Percentiles rank a stretch among this genome's conserved stretches.
These are phyloP conservation scores for Thamnophis elegans DNA, from an alignment of 2,797 vertebrate genomes.

Conservation along the genomic window DNA sequence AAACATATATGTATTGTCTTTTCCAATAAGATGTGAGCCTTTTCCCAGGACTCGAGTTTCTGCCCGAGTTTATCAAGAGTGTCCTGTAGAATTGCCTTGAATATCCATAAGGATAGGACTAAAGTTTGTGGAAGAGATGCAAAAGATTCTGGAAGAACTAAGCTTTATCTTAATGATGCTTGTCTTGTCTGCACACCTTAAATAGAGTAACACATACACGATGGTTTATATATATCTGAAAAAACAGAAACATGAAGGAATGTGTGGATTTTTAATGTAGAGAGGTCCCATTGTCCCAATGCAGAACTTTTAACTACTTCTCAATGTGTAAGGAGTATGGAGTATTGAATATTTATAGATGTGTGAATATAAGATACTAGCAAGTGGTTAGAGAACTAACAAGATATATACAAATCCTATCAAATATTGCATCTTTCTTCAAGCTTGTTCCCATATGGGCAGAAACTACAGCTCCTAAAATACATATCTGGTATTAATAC, in stretches of 20 bases:
- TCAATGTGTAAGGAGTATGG: background rate
- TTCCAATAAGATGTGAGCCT: background rate
- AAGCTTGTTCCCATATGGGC: background rate
- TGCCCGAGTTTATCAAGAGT: background rate
- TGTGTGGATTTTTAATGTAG: too few species aligned
- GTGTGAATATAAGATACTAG: background rate
- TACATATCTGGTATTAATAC: background rate
- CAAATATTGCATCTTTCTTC: background rate
- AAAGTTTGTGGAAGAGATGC: background rate
- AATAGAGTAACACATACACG: background rate
- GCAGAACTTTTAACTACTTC: background rate
- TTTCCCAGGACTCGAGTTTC: background rate
- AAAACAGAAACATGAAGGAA: background rate
- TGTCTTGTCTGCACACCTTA: background rate
- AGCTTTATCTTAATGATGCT: background rate
- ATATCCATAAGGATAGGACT: background rate
- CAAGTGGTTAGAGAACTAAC: background rate
- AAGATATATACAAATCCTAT: background rate
- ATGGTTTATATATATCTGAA: background rate
- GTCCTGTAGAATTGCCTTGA: background rate
- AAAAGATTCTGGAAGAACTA: background rate
- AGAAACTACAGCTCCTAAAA: background rate
- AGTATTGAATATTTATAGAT: background rate
- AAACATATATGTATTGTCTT: background rate
- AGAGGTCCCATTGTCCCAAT: background rate